Base-by-base conservation (phyloP, 2,888 invertebrate species). In the Salpingus planirostris region DNA sequence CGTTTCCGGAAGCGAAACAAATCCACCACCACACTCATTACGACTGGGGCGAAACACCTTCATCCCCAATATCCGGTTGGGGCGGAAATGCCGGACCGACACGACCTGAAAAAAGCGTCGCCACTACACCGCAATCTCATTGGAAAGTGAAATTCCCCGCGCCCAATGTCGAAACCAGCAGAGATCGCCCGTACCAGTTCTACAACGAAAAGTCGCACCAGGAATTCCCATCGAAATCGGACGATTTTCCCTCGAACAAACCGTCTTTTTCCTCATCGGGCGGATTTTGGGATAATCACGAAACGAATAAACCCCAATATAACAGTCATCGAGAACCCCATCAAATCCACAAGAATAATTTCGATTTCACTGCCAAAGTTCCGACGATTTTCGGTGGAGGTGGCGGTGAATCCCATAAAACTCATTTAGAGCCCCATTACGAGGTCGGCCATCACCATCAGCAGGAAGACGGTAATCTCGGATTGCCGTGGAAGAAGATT, bases 401-500 rank as follows among this genome's bases (percentile, higher is more conserved):
- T n/a, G 5, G 25, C 26, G 8, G 7, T 2, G 6, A 11, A 12
- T 13, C 21, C 13, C 3, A 15, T 13, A 3, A 24, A 24, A 3
- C 11, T 7, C 40, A 38, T 21, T 35, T 18, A 10, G 50, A 45
- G 4, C 10, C 5, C 10, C 11, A 23, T 25, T 47, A 46, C 21
- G 26, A 44, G 3, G 27, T 46, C 33, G 50, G 52, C 28, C 44
- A 38, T 13, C 50, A 50, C 1, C 28, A 41, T 2, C 32, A 3
- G 14, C 31, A 41, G 11, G 33, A 29, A 15, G 22, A 28, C 15
- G 12, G 41, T 11, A 31, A 18, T 12, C 15, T 21, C 31, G 11
- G 26, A 29, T 24, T 15, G 14, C 67, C 66, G 35, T 78, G 77
- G 78, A 74, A 72, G 55, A 71, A 71, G 43, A 64, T 81, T 21